Percentiles rank a stretch among this genome's conserved stretches.
These are phyloP conservation scores for Haemorhous mexicanus DNA, from an alignment of 2,113 vertebrate genomes.

Conservation along the genomic window DNA sequence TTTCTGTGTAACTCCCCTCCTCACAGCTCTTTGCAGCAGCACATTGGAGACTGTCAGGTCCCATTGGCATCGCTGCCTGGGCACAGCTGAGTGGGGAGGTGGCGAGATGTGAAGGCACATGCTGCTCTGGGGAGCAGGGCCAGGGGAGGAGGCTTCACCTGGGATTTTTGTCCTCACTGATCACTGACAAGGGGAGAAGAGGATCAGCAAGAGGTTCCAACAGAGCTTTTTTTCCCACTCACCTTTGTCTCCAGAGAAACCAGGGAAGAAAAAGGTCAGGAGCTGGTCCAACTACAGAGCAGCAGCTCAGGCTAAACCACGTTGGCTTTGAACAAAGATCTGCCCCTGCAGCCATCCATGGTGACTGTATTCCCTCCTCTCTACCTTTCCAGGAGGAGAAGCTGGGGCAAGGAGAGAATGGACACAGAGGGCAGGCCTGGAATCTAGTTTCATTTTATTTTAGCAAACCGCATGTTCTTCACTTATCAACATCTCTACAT, in stretches of 20 bases:
- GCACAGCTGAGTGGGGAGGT: rapidly evolving
- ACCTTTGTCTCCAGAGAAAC: slow-evolving; percentile 3
- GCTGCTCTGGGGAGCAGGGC: neutral
- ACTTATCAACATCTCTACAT: slow-evolving; percentile 71
- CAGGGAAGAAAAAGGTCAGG: neutral
- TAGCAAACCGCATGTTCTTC: slow-evolving; percentile 68
- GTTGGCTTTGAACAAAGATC: neutral
- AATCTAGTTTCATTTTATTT: slow-evolving; percentile 77
- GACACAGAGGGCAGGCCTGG: slow-evolving; percentile 29
- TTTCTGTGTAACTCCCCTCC: neutral
- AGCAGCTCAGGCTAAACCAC: neutral
- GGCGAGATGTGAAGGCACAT: rapidly evolving
- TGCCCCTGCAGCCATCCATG: neutral
- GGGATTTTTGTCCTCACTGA: neutral
- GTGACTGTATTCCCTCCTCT: neutral
- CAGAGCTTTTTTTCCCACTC: neutral
- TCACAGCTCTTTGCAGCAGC: neutral
- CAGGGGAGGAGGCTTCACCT: neutral
- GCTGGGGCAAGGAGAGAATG: neutral
- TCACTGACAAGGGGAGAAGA: neutral
- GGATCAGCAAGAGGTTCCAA: neutral
- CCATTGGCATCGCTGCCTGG: rapidly evolving
- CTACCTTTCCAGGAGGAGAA: neutral
- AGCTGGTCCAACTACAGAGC: neutral
- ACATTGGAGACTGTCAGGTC: rapidly evolving